Evolutionary conservation across 92 coral and sea anemone species (phyloP).

Genomic region (Muricea muricata): DNA sequence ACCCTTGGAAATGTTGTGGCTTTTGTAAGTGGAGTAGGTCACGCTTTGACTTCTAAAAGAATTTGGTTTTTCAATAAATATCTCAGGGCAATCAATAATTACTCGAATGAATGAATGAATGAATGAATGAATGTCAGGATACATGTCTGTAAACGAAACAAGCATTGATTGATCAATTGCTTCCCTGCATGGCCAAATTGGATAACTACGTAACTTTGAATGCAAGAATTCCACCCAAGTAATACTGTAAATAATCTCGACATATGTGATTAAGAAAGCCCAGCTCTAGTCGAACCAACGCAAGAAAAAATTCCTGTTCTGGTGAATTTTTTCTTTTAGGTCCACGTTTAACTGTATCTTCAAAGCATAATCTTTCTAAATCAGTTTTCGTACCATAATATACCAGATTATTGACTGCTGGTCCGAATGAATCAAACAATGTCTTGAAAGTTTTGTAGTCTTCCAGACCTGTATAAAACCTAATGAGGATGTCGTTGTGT

Average conservation of each 20-base stretch:
- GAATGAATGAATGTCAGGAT: too few relatives aligned
- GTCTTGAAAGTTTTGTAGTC: conserved; percentile 66
- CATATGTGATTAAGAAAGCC: conserved; percentile 59
- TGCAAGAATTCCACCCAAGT: conserved; percentile 73
- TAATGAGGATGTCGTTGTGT: conserved; percentile 57
- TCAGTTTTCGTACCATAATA: conserved; percentile 59
- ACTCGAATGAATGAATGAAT: conserved; percentile 58
- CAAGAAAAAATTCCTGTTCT: conserved; percentile 70
- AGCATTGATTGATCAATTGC: conserved; percentile 66
- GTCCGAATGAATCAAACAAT: conserved; percentile 49
- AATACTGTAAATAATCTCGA: conserved; percentile 61
- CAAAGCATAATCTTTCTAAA: conserved; percentile 33
- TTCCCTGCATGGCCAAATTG: conserved; percentile 67
- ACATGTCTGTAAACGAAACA: conserved; percentile 44
- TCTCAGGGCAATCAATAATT: conserved; percentile 69
- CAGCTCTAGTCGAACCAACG: conserved; percentile 66
- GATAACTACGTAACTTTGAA: conserved; percentile 43
- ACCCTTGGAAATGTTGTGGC: conserved; percentile 68
- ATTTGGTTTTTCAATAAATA: conserved; percentile 65
- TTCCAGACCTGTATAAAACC: conserved; percentile 66
- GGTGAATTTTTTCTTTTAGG: conserved; percentile 62
- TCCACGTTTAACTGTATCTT: conserved; percentile 60
- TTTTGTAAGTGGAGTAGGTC: conserved; percentile 62
- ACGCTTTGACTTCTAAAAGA: conserved; percentile 72
- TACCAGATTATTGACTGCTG: conserved; percentile 65